These are phyloP conservation scores for Heliothis subflexa DNA, from an alignment of 1,140 invertebrate species.

Conservation along the genomic window DNA sequence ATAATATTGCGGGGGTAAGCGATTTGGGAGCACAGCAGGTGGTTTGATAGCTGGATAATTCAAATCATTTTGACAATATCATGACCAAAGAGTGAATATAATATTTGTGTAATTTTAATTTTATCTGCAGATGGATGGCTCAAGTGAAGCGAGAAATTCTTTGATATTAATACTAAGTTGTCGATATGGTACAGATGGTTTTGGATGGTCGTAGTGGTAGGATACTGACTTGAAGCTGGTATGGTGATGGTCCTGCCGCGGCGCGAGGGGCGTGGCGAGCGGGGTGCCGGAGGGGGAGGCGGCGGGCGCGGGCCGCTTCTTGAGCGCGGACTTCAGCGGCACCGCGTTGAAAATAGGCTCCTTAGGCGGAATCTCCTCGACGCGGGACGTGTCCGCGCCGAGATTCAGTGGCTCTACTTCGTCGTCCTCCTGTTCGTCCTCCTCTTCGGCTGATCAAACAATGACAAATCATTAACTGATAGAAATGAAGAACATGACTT, in stretches of 20 bases:
- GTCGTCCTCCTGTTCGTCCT: constrained; percentile 87
- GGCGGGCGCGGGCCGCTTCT: constrained; percentile 90
- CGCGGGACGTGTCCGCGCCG: constrained; percentile 91
- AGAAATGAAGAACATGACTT: neutral
- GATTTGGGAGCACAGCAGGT: constrained; percentile 30
- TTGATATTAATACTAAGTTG: neutral
- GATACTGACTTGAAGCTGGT: constrained; percentile 87
- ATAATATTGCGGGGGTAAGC: constrained; percentile 1
- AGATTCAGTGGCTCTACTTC: constrained; percentile 85
- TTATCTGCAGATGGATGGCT: constrained; percentile 28
- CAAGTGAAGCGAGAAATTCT: constrained; percentile 20
- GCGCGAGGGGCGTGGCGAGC: constrained; percentile 92
- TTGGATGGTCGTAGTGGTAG: neutral
- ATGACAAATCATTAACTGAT: neutral
- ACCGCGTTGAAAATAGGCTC: constrained; percentile 95
- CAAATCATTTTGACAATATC: constrained; percentile 38
- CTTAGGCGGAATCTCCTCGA: constrained; percentile 96
- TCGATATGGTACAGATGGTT: constrained; percentile 8
- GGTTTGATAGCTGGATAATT: constrained; percentile 11
- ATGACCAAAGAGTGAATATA: constrained; percentile 28
- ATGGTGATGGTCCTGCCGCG: constrained; percentile 89
- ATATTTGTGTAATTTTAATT: constrained; percentile 1
- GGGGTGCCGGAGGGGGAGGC: constrained; percentile 88
- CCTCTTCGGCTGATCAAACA: constrained; percentile 71
- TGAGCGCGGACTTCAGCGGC: constrained; percentile 96